Evolutionary conservation across 1,140 invertebrate genomes (phyloP).

Genomic region (Drosophila virilis): DNA sequence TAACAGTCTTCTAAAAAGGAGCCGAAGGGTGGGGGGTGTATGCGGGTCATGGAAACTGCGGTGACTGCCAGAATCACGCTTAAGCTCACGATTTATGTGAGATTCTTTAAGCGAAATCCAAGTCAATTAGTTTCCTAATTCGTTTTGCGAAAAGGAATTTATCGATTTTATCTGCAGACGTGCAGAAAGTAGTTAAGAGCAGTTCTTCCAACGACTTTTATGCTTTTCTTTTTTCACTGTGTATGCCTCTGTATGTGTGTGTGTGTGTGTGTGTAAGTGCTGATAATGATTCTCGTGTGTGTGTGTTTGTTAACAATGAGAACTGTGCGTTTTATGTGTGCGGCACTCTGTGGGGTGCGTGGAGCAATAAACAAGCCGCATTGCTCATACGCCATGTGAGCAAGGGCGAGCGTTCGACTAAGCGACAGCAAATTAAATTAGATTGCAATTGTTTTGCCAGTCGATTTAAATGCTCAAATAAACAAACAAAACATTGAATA

Average conservation of each 20-base stretch:
- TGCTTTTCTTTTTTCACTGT: conserved; percentile 7
- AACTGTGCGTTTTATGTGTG: conserved; percentile 58
- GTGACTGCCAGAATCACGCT: conserved; percentile 74
- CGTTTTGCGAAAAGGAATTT: conserved; percentile 82
- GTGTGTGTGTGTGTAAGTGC: conserved; percentile 52
- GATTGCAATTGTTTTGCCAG: conserved; percentile 58
- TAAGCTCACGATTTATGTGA: conserved; percentile 82
- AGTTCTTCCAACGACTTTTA: conserved; percentile 55
- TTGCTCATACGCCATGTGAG: conserved; percentile 71
- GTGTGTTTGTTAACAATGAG: conserved; percentile 34
- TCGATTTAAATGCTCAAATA: conserved; percentile 55
- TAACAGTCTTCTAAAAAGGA: background rate
- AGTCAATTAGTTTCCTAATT: conserved; percentile 83
- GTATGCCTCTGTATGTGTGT: conserved; percentile 5
- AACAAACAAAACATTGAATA: conserved; percentile 15
- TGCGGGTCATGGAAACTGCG: conserved; percentile 34
- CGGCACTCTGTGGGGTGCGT: conserved; percentile 31
- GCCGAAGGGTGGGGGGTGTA: background rate
- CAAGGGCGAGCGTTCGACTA: conserved; percentile 22
- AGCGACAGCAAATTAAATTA: conserved; percentile 64
- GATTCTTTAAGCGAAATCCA: conserved; percentile 82
- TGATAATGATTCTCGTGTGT: conserved; percentile 66
- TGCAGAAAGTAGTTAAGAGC: conserved; percentile 81
- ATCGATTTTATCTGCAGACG: conserved; percentile 82
- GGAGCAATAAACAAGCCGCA: conserved; percentile 71